Conservation (phyloP, 2,113 vertebrate species). For the Ceyx cyanopectus region DNA sequence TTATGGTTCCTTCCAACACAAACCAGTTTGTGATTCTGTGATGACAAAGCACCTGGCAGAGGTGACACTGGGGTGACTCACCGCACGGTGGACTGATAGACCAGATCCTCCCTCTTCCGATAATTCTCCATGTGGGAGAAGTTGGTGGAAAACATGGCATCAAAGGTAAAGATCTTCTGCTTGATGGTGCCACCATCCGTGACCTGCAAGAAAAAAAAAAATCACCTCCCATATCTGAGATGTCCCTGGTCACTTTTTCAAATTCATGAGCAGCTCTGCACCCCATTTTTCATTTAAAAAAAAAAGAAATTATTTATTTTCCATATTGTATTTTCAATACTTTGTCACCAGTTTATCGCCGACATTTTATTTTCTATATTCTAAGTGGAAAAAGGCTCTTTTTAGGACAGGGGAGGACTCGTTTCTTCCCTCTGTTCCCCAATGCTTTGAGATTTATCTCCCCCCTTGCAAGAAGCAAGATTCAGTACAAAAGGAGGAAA, state of each 20-base stretch:
- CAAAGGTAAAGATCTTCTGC: slow-evolving; percentile 95
- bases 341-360: background rate
- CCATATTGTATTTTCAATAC: background rate
- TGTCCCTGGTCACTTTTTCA: fast-evolving
- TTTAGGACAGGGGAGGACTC: background rate
- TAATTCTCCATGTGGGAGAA: slow-evolving; percentile 90
- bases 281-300: fast-evolving
- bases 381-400: background rate
- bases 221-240: background rate
- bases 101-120: slow-evolving; percentile 84
- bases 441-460: background rate
- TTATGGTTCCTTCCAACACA: no score
- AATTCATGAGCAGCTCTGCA: fast-evolving
- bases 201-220: slow-evolving; percentile 75
- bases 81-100: slow-evolving; percentile 94
- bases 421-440: background rate
- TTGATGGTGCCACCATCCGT: slow-evolving; percentile 88
- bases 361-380: fast-evolving
- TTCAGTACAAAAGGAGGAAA: background rate
- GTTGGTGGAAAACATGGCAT: slow-evolving; percentile 93
- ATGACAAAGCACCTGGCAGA: background rate
- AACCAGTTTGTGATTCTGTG: no score
- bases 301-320: background rate
- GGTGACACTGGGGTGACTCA: slow-evolving; percentile 42
- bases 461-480: fast-evolving